These are phyloP conservation scores for Physocephala rufipes DNA, from an alignment of 2,888 invertebrate genomes.

Conservation along the genomic window DNA sequence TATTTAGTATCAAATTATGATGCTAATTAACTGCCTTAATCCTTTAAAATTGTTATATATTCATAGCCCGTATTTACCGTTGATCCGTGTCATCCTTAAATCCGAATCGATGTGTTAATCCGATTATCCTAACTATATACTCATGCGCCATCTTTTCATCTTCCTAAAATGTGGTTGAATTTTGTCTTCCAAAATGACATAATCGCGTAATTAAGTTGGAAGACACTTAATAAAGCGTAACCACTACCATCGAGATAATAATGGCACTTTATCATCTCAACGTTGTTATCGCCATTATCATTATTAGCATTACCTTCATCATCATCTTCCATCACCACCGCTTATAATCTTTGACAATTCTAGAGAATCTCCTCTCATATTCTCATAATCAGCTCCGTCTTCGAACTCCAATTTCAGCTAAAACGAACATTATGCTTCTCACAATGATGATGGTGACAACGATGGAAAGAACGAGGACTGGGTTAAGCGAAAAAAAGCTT, in stretches of 20 bases:
- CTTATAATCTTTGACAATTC: neutral
- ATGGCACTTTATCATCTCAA: no score
- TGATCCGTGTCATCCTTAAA: no score
- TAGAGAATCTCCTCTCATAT: neutral
- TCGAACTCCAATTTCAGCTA: neutral
- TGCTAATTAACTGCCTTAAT: no score
- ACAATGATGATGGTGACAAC: no score
- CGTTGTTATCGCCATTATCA: neutral
- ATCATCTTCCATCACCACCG: neutral
- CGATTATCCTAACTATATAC: no score
- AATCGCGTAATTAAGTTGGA: conserved; percentile 38
- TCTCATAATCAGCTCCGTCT: no score
- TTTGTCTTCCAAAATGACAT: conserved; percentile 31
- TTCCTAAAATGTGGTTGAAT: conserved; percentile 2
- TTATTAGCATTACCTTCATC: conserved; percentile 12
- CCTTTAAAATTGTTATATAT: neutral
- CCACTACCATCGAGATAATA: conserved; percentile 8
- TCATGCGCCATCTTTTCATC: neutral
- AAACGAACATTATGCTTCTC: no score
- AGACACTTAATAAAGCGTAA: conserved; percentile 31
- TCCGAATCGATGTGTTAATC: no score
- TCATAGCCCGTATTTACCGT: no score
- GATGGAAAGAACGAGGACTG: no score
- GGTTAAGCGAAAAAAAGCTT: no score
- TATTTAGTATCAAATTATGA: no score